phyloP scores from a whole-genome alignment of 1,140 invertebrate genomes.

The Drosophila orosa region DNA sequence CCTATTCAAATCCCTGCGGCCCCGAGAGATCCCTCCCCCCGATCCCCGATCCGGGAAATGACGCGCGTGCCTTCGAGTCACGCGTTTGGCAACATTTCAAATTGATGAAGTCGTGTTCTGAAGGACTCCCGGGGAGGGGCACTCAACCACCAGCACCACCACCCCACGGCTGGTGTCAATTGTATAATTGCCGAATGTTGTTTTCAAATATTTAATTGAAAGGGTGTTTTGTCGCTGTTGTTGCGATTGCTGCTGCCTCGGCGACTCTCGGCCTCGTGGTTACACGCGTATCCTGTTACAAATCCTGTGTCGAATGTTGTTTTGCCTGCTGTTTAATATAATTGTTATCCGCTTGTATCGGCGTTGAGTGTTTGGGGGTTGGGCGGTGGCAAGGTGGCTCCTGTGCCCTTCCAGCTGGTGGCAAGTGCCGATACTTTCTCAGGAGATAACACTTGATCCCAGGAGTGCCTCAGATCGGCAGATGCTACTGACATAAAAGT shows the following conservation, averaged over 20 bases:
- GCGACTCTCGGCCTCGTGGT: slow-evolving; percentile 65
- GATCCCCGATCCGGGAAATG: slow-evolving; percentile 45
- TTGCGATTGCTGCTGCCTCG: slow-evolving; percentile 16
- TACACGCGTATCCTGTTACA: slow-evolving; percentile 84
- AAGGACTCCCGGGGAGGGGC: slow-evolving; percentile 1
- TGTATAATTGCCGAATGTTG: slow-evolving; percentile 83
- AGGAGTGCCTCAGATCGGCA: slow-evolving; percentile 10
- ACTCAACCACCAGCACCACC: background rate
- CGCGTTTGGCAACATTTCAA: slow-evolving; percentile 72
- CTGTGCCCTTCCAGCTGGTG: slow-evolving; percentile 14
- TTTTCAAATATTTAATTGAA: slow-evolving; percentile 84
- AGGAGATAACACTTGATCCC: slow-evolving; percentile 36
- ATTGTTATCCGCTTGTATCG: slow-evolving; percentile 73
- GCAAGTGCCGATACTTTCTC: slow-evolving; percentile 70
- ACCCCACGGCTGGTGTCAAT: slow-evolving; percentile 71
- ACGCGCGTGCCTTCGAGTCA: slow-evolving; percentile 71
- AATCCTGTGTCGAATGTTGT: slow-evolving; percentile 77
- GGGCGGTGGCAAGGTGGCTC: slow-evolving; percentile 14
- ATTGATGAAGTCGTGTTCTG: slow-evolving; percentile 79
- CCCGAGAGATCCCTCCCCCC: slow-evolving; percentile 29
- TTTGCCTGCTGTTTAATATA: slow-evolving; percentile 80
- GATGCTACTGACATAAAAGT: slow-evolving; percentile 46
- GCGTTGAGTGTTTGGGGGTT: slow-evolving; percentile 35
- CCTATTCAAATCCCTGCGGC: slow-evolving; percentile 74
- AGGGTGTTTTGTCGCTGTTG: slow-evolving; percentile 72